A percentile compares a stretch with the other conserved stretches of the same genome.
Evolutionary conservation across 2,888 invertebrate genomes (phyloP).

Genomic region (Geophilus truncorum): DNA sequence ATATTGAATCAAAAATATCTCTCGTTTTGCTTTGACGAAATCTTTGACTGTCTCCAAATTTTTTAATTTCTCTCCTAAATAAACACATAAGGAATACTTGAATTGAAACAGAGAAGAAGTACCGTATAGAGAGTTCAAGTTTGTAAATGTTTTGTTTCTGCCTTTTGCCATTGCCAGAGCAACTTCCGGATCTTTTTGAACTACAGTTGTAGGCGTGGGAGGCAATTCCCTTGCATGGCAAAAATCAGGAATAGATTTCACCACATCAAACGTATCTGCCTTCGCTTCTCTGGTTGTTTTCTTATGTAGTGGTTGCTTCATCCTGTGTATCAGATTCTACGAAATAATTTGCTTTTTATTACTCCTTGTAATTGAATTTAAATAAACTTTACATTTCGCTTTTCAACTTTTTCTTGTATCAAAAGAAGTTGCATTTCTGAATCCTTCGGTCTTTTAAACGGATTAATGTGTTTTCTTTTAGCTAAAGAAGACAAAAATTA

Average conservation of each 20-base stretch:
- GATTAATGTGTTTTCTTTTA: background rate
- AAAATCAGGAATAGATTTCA: background rate
- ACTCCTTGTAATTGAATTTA: background rate
- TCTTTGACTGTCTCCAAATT: background rate
- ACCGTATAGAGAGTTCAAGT: background rate
- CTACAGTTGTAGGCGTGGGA: background rate
- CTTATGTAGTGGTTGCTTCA: background rate
- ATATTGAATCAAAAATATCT: slow-evolving; percentile 17
- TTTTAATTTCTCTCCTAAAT: background rate
- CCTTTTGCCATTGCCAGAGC: background rate
- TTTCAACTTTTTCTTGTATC: background rate
- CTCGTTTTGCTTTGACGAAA: background rate
- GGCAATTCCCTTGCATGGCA: background rate
- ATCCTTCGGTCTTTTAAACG: background rate
- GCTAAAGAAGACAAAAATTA: background rate
- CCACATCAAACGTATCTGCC: background rate
- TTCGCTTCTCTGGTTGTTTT: background rate
- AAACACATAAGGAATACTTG: background rate
- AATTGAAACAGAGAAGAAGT: background rate
- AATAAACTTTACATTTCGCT: background rate
- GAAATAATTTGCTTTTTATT: no score
- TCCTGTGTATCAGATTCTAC: background rate
- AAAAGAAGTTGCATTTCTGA: background rate
- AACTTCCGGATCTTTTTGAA: background rate
- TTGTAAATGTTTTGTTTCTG: background rate